Base-by-base conservation (phyloP, 2,888 invertebrate species). In the Pimpla rufipes region DNA sequence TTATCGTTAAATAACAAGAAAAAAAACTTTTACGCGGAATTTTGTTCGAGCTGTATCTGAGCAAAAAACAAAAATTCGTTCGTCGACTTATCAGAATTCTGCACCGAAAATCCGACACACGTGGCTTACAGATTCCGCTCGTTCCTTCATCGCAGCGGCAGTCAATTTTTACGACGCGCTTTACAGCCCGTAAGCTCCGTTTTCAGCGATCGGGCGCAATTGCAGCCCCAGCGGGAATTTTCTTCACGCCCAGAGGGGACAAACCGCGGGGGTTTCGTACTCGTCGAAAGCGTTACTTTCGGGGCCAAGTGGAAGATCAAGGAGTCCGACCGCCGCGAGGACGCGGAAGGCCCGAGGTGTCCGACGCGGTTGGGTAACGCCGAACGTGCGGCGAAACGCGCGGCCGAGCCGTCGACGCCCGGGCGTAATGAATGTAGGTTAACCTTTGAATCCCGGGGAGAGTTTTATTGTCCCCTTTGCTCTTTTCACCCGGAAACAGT, bases 371-470 rank as follows among this genome's bases (percentile, higher is more conserved):
- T 59, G 11, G 37, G 50, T n/a, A 35, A 70, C 13, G 37, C 37
- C 50, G 52, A 68, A 35, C 13, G 68, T 18, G 21, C 52, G 16
- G n/a, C 42, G 8, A 8, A 45, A 47, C 23, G 18, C 35, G 35
- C 35, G 35, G 40, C 42, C 35, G 40, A 62, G 40, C 16, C 18
- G n/a, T 42, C 67, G 59, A 77, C 66, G 40, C 29, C n/a, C 11
- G 66, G 23, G 50, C 68, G 77, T 76, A 78, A 81, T 62, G 82
- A 79, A 84, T 81, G 42, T 70, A 76, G 78, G 52, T 82, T 78
- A 82, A 82, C 81, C 70, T 75, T 81, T 70, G 75, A 81, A 73
- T 55, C 59, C 52, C 37, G n/a, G n/a, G 10, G 37, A 45, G 10
- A 50, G 23, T 66, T 62, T n/a, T 42, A 71, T 77, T 77, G n/a